phyloP scores from a whole-genome alignment of 2,888 invertebrate genomes.

The Frankliniella intonsa region DNA sequence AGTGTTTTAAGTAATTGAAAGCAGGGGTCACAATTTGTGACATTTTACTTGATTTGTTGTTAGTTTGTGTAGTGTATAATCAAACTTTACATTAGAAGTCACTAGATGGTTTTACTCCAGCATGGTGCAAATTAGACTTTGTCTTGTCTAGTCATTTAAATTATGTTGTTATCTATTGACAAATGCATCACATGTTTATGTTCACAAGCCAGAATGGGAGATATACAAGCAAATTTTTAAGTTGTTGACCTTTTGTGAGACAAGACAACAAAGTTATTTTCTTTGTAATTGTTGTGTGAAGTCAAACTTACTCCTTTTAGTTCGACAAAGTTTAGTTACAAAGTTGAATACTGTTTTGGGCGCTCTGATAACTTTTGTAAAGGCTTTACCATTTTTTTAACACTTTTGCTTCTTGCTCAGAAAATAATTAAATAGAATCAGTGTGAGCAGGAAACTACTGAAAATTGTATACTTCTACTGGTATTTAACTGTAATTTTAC shows the following conservation, averaged over 20 bases:
- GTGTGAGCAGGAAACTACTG: neutral
- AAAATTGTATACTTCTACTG: neutral
- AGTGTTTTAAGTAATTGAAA: neutral
- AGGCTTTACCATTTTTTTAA: neutral
- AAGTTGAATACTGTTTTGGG: neutral
- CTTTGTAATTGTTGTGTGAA: neutral
- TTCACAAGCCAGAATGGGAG: neutral
- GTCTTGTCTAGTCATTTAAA: conserved; percentile 6
- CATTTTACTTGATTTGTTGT: neutral
- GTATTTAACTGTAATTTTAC: no score
- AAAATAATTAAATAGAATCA: no score
- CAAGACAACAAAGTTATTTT: neutral
- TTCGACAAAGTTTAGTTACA: neutral
- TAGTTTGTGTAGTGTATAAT: neutral
- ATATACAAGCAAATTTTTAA: neutral
- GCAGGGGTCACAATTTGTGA: neutral
- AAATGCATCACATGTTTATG: no score
- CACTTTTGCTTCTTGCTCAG: no score
- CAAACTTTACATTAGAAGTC: neutral
- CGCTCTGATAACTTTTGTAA: neutral
- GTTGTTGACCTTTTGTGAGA: neutral
- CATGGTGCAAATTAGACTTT: neutral
- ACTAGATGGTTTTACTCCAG: neutral
- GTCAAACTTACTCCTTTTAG: neutral
- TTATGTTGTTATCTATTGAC: neutral